Percentiles rank a stretch among this genome's conserved stretches.
phyloP scores from a whole-genome alignment of 2,113 vertebrate genomes.

The Acrocephalus arundinaceus region DNA sequence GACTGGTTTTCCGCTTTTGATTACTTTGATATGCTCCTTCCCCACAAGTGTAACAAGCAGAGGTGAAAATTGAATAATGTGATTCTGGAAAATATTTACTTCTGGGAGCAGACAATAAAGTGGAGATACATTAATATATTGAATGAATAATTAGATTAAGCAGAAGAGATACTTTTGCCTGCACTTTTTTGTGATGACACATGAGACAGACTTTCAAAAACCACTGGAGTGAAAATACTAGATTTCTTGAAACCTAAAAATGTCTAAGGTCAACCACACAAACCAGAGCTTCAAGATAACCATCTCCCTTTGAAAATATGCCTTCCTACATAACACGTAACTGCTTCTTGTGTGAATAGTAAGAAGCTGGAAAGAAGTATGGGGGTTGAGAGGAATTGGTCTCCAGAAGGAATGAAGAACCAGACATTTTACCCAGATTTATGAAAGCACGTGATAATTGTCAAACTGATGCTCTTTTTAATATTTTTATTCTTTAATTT shows the following conservation, averaged over 20 bases:
- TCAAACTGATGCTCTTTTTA: neutral
- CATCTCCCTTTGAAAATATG: neutral
- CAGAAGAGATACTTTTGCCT: neutral
- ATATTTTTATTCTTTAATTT: neutral
- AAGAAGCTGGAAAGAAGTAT: neutral
- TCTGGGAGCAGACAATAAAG: neutral
- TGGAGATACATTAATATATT: neutral
- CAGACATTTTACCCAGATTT: neutral
- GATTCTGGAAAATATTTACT: neutral
- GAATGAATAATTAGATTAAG: neutral
- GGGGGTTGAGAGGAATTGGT: neutral
- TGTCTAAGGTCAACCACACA: neutral
- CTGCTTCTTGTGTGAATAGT: neutral
- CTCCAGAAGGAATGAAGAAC: neutral
- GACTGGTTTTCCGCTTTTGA: neutral
- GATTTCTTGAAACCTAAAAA: neutral
- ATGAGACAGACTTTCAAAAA: neutral
- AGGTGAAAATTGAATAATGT: neutral
- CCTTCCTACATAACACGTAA: neutral
- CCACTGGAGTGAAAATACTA: neutral
- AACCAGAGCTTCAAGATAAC: neutral
- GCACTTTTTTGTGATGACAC: neutral
- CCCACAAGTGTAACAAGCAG: neutral
- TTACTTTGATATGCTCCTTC: neutral
- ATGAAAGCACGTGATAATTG: neutral